Base-by-base conservation (phyloP, 1,140 invertebrate genomes). In the Saccostrea echinata region DNA sequence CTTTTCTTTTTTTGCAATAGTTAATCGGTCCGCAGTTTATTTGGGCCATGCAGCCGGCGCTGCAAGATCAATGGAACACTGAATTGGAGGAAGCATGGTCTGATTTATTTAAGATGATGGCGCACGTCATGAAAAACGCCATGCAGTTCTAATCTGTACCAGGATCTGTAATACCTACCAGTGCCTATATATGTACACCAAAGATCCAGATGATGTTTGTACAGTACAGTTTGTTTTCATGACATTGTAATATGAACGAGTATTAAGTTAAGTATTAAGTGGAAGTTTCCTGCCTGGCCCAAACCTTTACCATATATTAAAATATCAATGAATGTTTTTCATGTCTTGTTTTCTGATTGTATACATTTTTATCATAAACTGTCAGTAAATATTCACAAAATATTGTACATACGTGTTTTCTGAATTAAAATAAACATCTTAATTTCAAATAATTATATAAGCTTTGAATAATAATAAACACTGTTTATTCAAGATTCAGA, bases 21-120 rank as follows among this genome's bases (percentile, higher is more conserved):
- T 93, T 96, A 84, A 95, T 96, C 71, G 96, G 96, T 27, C 96
- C 96, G 3, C 96, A 96, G 91, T 96, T 96, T 91, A 95, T 96
- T 57, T 94, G 94, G 89, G 96, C 96, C 12, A 96, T 96, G 76
- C 94, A 96, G 83, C 96, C 96, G 12, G 95, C 95, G 0, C 88
- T 96, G 71, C 94, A 95, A 30, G 94, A 94, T 18, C 92, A 95
- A 30, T 96, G 96, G 96, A 94, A 91, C 0, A 91, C 93, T 12
- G 96, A 96, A 85, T 91, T 95, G 11, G 94, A 96, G 81, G 94
- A 95, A 80, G 95, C 96, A 0, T 96, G 96, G 96, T 92, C 94
- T 0, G 94, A 95, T 43, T 92, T 96, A 2, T 96, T 96, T 91
- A 91, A 94, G 51, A 94, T 95, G 87, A 96, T 96, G 82, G 93